Conservation (phyloP, 2,888 invertebrate genomes). For the Beris chalybata region DNA sequence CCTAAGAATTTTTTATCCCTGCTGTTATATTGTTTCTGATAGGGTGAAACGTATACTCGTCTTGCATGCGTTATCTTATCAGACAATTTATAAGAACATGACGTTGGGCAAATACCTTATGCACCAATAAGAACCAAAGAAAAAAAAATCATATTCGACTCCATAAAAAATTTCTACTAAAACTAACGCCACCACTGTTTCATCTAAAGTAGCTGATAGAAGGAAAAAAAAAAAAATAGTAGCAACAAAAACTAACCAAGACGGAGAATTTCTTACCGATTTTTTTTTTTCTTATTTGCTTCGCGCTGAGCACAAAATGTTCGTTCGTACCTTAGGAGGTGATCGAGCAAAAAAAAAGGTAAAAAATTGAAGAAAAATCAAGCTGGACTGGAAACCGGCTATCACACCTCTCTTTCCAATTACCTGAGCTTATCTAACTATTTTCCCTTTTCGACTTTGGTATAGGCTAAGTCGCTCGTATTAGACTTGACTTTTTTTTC, state of each 20-base stretch:
- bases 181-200: slow-evolving; percentile 26
- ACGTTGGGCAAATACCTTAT: slow-evolving; percentile 1
- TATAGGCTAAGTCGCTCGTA: not conserved
- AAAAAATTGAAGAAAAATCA: not conserved
- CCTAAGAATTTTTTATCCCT: too few species aligned
- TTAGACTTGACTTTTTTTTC: slow-evolving; percentile 16
- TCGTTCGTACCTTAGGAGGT: slow-evolving; percentile 13
- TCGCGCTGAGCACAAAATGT: slow-evolving; percentile 23
- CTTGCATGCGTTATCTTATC: slow-evolving; percentile 20
- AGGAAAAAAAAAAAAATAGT: slow-evolving; percentile 2
- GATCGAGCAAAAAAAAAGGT: not conserved
- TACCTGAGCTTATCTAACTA: slow-evolving; percentile 21
- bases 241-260: slow-evolving; percentile 24
- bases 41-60: too few species aligned
- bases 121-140: slow-evolving; percentile 18
- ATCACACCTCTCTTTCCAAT: slow-evolving; percentile 20
- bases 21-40: too few species aligned
- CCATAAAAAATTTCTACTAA: slow-evolving; percentile 9
- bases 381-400: not conserved
- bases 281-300: slow-evolving; percentile 4
- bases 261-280: slow-evolving; percentile 22
- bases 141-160: slow-evolving; percentile 18
- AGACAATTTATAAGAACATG: slow-evolving; percentile 21
- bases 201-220: slow-evolving; percentile 31
- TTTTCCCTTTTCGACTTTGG: too few species aligned